Conservation (phyloP, 2,113 vertebrate genomes). For the Antechinus stuartii region DNA sequence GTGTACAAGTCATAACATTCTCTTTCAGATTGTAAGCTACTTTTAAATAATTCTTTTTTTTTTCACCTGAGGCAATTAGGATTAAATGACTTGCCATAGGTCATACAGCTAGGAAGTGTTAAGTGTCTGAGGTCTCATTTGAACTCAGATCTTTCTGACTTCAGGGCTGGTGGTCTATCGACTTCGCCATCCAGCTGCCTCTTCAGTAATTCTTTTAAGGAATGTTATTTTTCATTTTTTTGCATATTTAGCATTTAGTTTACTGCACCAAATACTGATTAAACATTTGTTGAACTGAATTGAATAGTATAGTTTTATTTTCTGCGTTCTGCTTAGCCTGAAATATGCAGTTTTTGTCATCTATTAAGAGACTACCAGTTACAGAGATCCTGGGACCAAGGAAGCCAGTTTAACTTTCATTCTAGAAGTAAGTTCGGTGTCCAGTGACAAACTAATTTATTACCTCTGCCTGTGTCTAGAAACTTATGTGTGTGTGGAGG, state of each 20-base stretch:
- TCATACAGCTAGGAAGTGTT: too few species aligned
- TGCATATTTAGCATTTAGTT: not conserved
- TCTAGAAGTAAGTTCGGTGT: not conserved
- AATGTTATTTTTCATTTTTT: not conserved
- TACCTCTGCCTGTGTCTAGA: not conserved
- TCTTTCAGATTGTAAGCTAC: not conserved
- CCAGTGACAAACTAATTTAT: not conserved
- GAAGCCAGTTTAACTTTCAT: not conserved
- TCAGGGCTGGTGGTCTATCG: too few species aligned
- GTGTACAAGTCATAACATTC: not conserved
- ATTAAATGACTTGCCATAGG: too few species aligned
- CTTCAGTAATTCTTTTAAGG: not conserved
- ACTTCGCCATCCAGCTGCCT: too few species aligned
- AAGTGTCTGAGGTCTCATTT: too few species aligned
- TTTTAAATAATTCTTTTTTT: not conserved
- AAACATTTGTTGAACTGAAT: not conserved
- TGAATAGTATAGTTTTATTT: not conserved
- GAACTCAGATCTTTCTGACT: too few species aligned
- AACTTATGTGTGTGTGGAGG: not conserved
- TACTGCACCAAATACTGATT: not conserved
- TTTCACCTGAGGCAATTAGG: too few species aligned
- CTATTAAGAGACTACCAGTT: not conserved
- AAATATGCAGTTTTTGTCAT: not conserved
- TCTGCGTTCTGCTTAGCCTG: not conserved
- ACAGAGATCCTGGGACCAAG: not conserved